Evolutionary conservation across 2,888 invertebrate genomes (phyloP).

Genomic region (Drosophila tripunctata): DNA sequence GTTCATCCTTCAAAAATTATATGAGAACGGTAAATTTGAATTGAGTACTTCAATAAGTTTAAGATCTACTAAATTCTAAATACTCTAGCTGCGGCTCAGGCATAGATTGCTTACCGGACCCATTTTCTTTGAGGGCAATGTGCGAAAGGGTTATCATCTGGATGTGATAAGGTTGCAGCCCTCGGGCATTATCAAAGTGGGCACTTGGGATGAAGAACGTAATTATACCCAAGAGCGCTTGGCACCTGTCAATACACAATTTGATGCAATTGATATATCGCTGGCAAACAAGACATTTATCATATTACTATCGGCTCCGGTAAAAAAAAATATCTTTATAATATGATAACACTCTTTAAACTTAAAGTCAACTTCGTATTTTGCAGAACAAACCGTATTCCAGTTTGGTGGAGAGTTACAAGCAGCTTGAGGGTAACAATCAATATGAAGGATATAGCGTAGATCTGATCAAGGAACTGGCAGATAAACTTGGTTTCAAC

Average conservation of each 20-base stretch:
- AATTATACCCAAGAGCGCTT: conserved; percentile 86
- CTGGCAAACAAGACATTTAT: conserved; percentile 89
- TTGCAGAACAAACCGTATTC: conserved; percentile 90
- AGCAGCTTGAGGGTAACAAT: conserved; percentile 89
- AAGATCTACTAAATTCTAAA: not conserved
- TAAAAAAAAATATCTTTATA: conserved; percentile 55
- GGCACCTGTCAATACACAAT: conserved; percentile 83
- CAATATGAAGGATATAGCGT: conserved; percentile 94
- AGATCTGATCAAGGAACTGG: conserved; percentile 92
- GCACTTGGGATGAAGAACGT: conserved; percentile 88
- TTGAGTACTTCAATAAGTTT: not conserved
- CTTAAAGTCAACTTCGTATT: not conserved
- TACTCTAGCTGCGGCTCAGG: conserved; percentile 60
- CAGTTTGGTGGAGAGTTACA: conserved; percentile 90
- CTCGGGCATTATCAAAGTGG: conserved; percentile 88
- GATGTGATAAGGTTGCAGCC: conserved; percentile 88
- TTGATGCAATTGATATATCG: conserved; percentile 86
- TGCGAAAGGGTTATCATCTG: conserved; percentile 88
- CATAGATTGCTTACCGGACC: conserved; percentile 87
- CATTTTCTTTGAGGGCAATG: conserved; percentile 92
- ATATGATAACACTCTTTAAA: not conserved
- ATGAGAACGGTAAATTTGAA: conserved; percentile 84
- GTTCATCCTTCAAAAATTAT: conserved; percentile 92
- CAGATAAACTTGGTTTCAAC: conserved; percentile 91
- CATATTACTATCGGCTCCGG: conserved; percentile 89